Base-by-base conservation (phyloP, 2,797 vertebrate genomes). In the Adrianichthys oophorus region DNA sequence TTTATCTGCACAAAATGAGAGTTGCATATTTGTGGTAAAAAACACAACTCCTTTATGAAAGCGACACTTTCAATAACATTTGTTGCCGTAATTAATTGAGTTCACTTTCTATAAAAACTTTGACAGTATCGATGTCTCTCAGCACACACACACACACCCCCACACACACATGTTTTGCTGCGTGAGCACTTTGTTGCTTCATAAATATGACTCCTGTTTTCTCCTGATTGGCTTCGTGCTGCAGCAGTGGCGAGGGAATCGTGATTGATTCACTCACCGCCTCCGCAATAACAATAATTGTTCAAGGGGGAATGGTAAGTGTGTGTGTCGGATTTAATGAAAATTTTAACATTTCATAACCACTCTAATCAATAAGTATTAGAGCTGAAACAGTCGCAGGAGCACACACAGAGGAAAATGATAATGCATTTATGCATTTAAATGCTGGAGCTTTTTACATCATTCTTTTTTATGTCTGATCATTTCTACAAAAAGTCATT, bases 201-300 rank as follows among this genome's bases (percentile, higher is more conserved):
- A 76, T 82, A 80, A 84, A 78, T 84, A 80, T 70, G 57, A 76
- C 73, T 76, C 59, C 56, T 82, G 79, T 74, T 83, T 59, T 74
- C 64, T 65, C 23, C 74, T 70, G 79, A 82, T 82, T 84, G 70
- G 59, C 55, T 74, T 76, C 52, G 54, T 72, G 44, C 67, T 49
- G 73, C 65, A 15, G 67, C 37, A 16, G 44, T 62, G 0, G 32
- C 72, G 0, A 48, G 76, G 71, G 77, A 82, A 45, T 78, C 74
- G 80, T 80, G 76, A 82, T 82, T 74, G 74, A 82, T 81, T 75
- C 77, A 72, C 70, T 78, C 47, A 52, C 60, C 4, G 42, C 53
- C 60, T 65, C 40, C 10, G 10, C 32, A 37, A 37, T 37, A 7
- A 62, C 49, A 74, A 68, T 78, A 65, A 74, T 64, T 70, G 70